Conservation (phyloP, 1,140 invertebrate species). For the Pseudomyrmex cubaensis region DNA sequence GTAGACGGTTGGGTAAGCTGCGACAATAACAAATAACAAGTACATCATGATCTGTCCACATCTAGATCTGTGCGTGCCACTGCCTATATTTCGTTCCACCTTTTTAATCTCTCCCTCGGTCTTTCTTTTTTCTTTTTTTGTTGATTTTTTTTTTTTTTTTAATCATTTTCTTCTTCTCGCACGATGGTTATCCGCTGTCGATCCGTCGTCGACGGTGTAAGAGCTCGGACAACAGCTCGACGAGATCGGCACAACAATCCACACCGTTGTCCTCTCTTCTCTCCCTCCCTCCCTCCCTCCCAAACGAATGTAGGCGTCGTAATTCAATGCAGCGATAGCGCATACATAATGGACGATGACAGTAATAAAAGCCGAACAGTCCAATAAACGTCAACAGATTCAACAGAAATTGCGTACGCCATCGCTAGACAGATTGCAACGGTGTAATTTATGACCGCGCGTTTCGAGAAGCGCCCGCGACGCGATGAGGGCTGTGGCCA, state of each 20-base stretch:
- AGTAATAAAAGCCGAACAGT: constrained; percentile 65
- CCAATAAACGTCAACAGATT: constrained; percentile 65
- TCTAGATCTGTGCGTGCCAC: constrained; percentile 77
- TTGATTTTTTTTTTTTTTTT: too few relatives aligned
- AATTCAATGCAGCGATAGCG: constrained; percentile 54
- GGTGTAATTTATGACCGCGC: constrained; percentile 57
- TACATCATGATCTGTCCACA: constrained; percentile 79
- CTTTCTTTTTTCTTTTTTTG: not conserved
- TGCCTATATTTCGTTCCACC: constrained; percentile 27
- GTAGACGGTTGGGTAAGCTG: constrained; percentile 97
- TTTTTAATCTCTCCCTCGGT: constrained; percentile 18
- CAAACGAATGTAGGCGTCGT: constrained; percentile 52
- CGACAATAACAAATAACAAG: constrained; percentile 87
- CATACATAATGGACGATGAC: constrained; percentile 58
- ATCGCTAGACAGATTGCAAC: constrained; percentile 59
- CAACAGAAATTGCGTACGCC: constrained; percentile 61
- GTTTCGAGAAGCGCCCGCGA: constrained; percentile 10
- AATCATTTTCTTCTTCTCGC: too few relatives aligned
- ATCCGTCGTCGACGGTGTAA: too few relatives aligned
- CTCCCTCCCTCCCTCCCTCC: not conserved
- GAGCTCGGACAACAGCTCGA: too few relatives aligned
- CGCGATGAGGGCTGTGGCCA: not conserved
- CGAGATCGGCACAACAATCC: too few relatives aligned
- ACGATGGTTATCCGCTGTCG: too few relatives aligned
- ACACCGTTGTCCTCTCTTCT: too few relatives aligned